Percentiles rank a stretch among this genome's conserved stretches.
These are phyloP conservation scores for Betta splendens DNA, from an alignment of 2,797 vertebrate species.

Conservation along the genomic window DNA sequence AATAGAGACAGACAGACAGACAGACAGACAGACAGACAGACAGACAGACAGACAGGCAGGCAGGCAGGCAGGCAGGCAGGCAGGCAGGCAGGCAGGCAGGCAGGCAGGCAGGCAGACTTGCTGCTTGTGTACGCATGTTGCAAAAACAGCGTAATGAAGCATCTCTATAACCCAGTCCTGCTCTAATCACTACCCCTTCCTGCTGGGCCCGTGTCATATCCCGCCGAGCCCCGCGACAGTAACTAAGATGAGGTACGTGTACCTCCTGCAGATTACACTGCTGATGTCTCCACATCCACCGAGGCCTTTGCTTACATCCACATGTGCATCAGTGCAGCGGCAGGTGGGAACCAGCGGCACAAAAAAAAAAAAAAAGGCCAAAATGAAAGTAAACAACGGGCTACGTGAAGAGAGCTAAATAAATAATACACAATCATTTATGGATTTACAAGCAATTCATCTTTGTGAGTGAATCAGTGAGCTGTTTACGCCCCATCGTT, in stretches of 20 bases:
- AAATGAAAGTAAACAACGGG: background rate
- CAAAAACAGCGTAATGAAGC: conserved; percentile 54
- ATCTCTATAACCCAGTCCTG: conserved; percentile 54
- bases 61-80: conserved; percentile 29
- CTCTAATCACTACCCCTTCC: conserved; percentile 71
- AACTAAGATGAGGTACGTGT: conserved; percentile 70
- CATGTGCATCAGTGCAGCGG: conserved; percentile 37
- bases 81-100: conserved; percentile 23
- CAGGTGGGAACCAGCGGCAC: conserved; percentile 43
- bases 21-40: conserved; percentile 19
- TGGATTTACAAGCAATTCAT: conserved; percentile 5
- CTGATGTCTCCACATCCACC: conserved; percentile 69
- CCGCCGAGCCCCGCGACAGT: conserved; percentile 61
- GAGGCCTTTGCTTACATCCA: conserved; percentile 57
- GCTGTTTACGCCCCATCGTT: too few relatives aligned
- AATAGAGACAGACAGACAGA: conserved; percentile 10
- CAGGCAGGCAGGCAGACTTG: conserved; percentile 19
- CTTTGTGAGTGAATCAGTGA: background rate
- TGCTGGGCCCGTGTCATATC: conserved; percentile 71
- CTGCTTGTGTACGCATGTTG: conserved; percentile 11
- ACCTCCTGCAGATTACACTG: conserved; percentile 64
- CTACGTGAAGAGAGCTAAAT: conserved; percentile 3
- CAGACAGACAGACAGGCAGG: too few relatives aligned
- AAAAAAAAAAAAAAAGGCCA: conserved; percentile 2
- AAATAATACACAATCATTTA: conserved; percentile 14